A percentile compares a stretch with the other conserved stretches of the same genome.
Evolutionary conservation across 2,888 invertebrate genomes (phyloP).

Genomic region (Drosophila gaucha): DNA sequence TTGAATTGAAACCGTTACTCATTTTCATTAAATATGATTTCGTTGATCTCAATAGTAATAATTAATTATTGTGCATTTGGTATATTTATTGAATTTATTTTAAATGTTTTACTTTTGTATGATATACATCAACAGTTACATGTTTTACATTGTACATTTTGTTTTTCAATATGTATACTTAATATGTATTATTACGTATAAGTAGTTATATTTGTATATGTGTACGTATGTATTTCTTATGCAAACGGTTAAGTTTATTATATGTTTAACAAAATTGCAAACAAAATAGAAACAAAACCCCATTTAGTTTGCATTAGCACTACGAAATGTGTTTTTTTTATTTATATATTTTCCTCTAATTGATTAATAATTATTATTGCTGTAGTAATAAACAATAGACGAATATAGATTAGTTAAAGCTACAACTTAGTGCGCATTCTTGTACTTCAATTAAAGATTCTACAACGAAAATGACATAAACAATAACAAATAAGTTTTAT

Average conservation of each 20-base stretch:
- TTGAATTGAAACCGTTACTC: background rate
- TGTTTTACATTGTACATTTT: constrained; percentile 78
- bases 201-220: constrained; percentile 62
- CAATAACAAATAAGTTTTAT: constrained; percentile 54
- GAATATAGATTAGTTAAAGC: constrained; percentile 70
- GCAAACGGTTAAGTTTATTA: constrained; percentile 59
- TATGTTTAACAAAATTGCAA: constrained; percentile 58
- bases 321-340: constrained; percentile 19
- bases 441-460: constrained; percentile 63
- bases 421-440: constrained; percentile 78
- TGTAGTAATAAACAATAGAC: constrained; percentile 52
- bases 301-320: constrained; percentile 54
- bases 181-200: constrained; percentile 62
- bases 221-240: constrained; percentile 53
- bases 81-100: constrained; percentile 77
- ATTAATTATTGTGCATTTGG: constrained; percentile 50
- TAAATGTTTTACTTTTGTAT: constrained; percentile 51
- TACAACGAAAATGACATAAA: constrained; percentile 50
- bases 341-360: constrained; percentile 29
- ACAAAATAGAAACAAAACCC: constrained; percentile 51
- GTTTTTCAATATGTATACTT: constrained; percentile 62
- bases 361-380: constrained; percentile 55
- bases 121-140: constrained; percentile 74
- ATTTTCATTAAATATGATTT: background rate
- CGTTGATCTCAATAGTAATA: background rate